phyloP scores from a whole-genome alignment of 2,113 vertebrate species.

The Columba janthina region DNA sequence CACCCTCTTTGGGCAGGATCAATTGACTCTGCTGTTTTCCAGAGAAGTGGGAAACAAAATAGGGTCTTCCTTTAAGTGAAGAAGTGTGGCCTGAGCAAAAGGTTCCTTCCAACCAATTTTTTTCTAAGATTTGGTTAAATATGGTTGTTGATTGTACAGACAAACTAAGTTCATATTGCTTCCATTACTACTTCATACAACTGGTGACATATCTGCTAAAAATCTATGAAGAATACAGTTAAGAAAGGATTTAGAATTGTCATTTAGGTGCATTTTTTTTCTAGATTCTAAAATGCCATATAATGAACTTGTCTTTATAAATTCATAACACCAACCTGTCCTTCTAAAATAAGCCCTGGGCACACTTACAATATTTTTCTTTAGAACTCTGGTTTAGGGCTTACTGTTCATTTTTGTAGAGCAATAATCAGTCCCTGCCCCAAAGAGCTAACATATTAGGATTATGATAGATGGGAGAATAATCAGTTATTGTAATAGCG shows the following conservation, averaged over 20 bases:
- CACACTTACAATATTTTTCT: not conserved
- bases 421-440: not conserved
- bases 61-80: not conserved
- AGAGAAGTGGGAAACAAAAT: not conserved
- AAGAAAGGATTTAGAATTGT: not conserved
- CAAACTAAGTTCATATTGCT: not conserved
- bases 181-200: not conserved
- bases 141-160: not conserved
- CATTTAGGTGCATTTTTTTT: not conserved
- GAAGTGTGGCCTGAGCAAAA: not conserved
- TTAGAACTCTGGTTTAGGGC: not conserved
- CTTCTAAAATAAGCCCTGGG: not conserved
- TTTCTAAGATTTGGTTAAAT: not conserved
- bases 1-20: not conserved
- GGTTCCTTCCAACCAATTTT: not conserved
- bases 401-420: not conserved
- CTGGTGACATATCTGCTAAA: not conserved
- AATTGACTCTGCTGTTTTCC: not conserved
- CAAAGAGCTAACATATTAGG: not conserved
- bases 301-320: not conserved
- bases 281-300: not conserved
- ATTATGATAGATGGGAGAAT: not conserved
- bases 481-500: not conserved
- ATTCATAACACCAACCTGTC: not conserved
- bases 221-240: not conserved